Base-by-base conservation (phyloP, 1,140 invertebrate genomes). In the Diorhabda elongata region DNA sequence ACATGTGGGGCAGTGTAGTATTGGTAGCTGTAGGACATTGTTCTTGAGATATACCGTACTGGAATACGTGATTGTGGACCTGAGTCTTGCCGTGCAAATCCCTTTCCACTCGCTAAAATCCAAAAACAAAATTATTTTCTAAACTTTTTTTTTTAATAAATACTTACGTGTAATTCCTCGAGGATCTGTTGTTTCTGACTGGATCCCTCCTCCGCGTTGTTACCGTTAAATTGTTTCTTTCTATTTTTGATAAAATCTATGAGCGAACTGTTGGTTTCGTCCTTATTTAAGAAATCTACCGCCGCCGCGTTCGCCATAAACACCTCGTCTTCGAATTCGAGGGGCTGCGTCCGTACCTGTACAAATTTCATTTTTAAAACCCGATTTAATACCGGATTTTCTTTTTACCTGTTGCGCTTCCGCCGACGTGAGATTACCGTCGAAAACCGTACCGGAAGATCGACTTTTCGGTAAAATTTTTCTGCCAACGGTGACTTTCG, bases 141-240 rank as follows among this genome's bases (percentile, higher is more conserved):
- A 52, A 52, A 52, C 3, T 52, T 52, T 52, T n/a, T 52, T 3
- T 26, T 26, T 26, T 26, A 26, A 11, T 26, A 26, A 60, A 64
- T 47, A 80, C 74, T 69, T 80, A 88, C 87, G 82, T 92, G 89
- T 68, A 93, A 79, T 79, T 93, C 91, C 75, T 92, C 91, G 5
- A 92, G 83, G 75, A 92, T 91, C 77, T 91, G 89, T 81, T 92
- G 89, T 74, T 91, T 92, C 70, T 90, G 85, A 11, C 88, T 79
- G 60, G 89, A 88, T 72, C 91, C 88, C 65, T 91, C 89, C 73
- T 90, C 88, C 71, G 83, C 80, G 68, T 73, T 69, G 8, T 75
- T 74, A 8, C 79, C 72, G 68, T 81, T 80, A 61, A 52, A 74
- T 62, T 74, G 76, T 69, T 78, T 79, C 66, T 79, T 80, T 26